Evolutionary conservation across 2,888 invertebrate genomes (phyloP), one percentile per base, ranked within the genome.

Genomic region (Psylliodes chrysocephalus): DNA sequence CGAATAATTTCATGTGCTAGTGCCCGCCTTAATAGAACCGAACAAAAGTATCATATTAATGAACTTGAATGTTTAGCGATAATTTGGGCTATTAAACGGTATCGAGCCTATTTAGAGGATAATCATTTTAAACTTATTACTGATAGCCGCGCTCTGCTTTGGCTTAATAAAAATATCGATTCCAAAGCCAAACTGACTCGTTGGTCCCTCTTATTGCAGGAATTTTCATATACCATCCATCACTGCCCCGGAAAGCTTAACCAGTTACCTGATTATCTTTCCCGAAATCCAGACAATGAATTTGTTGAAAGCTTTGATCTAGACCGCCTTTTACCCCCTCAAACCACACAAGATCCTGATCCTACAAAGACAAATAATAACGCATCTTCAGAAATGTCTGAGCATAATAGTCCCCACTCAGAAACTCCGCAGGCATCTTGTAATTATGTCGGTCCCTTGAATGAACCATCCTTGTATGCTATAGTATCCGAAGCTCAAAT

Each of bases 11-110:
- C 67, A 35, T 74, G 66, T 54, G 65, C 67, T 8, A 71, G 68
- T 40, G 59, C 69, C n/a, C 61, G 60, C 25, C 66, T 73, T 1
- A 64, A 25, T 5, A 28, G 22, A 1, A 14, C 61, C 0, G 68
- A 73, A 30, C 15, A 38, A n/a, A n/a, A n/a, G n/a, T n/a, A n/a
- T n/a, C n/a, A n/a, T n/a, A n/a, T n/a, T n/a, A n/a, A n/a, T n/a
- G 14, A 40, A 49, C 0, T 75, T 71, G 74, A 76, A 53, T 71
- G 69, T 18, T 49, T 71, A 1, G 71, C 75, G 0, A 64, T 72
- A 0, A 54, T 75, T 2, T 76, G 71, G 74, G 73, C 70, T 2
- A 51, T 70, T 3, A 68, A 70, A 17, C 57, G 64, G 1, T 75
- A 71, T 42, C 60, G 73, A 0, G 70, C 67, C 0, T 71, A 69